Evolutionary conservation across 2,797 vertebrate genomes (phyloP), one percentile per base, ranked within the genome.

Genomic region (Pygocentrus nattereri): DNA sequence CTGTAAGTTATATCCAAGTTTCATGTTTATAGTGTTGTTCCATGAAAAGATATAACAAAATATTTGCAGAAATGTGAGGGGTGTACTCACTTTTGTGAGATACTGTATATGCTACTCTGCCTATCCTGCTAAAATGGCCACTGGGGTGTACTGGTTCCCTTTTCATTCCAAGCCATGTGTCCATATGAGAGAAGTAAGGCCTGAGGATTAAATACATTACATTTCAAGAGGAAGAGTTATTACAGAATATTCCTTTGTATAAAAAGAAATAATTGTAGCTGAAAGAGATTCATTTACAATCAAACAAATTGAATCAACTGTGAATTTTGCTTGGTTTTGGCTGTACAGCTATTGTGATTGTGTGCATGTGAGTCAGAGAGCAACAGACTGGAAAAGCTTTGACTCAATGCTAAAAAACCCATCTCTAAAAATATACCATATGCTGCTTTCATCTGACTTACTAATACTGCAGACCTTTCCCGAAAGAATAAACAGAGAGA

Each of bases 111-210:
- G 23, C 44, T 50, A 50, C 47, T 50, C 23, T 4, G 68, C 5
- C 15, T n/a, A n/a, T n/a, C n/a, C n/a, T 49, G 25, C 44, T 31
- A 21, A 31, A 52, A 52, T 71, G 69, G 25, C 47, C 69, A 71
- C 47, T 54, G 69, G 69, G 47, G 47, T 71, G 23, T 50, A 71
- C 47, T 50, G 47, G 49, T 50, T 54, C 25, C 27, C 21, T 68
- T 65, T 68, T 23, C 38, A 44, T 21, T 19, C 49, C 11, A 30
- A 12, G 19, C 49, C 5, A 4, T 1, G 2, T 70, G 31, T 30
- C 30, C 49, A 50, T 70, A 50, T 50, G 16, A 27, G 41, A 50
- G 41, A 70, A 5, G 15, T 13, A 30, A 49, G 23, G n/a, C 67
- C n/a, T 69, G 41, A 13, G 6, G 16, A 7, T 30, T 10, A 25